Percentiles rank a stretch among this genome's conserved stretches.
Evolutionary conservation across 2,888 invertebrate species (phyloP).

Genomic region (Luffia ferchaultella): DNA sequence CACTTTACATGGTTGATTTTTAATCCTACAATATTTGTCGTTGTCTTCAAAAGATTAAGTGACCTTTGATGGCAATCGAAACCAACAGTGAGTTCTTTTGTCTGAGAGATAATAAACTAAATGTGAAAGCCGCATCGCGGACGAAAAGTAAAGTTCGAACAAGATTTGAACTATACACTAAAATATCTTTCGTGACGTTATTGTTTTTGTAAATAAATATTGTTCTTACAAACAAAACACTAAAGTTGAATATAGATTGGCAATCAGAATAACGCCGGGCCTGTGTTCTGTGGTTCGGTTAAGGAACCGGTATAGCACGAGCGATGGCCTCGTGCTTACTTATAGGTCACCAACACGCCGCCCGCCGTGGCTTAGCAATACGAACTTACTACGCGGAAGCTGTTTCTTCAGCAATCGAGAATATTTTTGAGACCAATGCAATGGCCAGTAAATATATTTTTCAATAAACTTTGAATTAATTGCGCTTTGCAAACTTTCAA

Average conservation of each 20-base stretch:
- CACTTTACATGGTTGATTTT: too few relatives aligned
- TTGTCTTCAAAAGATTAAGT: too few relatives aligned
- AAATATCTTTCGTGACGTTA: neutral
- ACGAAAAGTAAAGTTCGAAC: neutral
- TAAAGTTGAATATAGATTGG: neutral
- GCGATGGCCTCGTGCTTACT: neutral
- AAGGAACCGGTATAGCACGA: slow-evolving; percentile 8
- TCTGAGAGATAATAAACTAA: neutral
- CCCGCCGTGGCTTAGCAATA: slow-evolving; percentile 32
- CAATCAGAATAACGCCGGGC: neutral
- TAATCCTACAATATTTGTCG: too few relatives aligned
- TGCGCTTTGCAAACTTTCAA: too few relatives aligned
- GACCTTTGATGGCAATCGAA: neutral
- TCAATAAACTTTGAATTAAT: too few relatives aligned
- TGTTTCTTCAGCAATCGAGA: too few relatives aligned
- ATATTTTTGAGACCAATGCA: too few relatives aligned
- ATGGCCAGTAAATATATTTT: too few relatives aligned
- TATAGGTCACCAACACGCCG: slow-evolving; percentile 46
- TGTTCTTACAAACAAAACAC: neutral
- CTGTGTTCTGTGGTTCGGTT: too few relatives aligned
- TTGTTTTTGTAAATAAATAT: neutral
- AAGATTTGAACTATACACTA: neutral
- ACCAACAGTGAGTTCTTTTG: neutral
- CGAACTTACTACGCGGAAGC: too few relatives aligned
- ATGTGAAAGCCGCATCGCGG: neutral